Conservation (phyloP, 2,888 invertebrate genomes). For the Drosophila meridiana region DNA sequence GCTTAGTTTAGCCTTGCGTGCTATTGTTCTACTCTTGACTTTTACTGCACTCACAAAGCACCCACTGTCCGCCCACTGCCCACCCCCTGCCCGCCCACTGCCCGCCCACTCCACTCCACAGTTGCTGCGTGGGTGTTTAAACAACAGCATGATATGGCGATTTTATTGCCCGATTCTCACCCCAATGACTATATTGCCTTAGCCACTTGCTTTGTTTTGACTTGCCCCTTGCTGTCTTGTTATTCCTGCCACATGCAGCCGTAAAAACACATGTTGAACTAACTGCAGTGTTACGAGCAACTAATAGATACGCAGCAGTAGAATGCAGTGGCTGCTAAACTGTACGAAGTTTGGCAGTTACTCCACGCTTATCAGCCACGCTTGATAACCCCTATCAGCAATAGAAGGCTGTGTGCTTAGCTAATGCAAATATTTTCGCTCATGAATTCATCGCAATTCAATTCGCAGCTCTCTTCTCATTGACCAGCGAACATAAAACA, state of each 20-base stretch:
- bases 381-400: constrained; percentile 40
- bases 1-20: constrained; percentile 52
- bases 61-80: not conserved
- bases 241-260: not conserved
- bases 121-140: constrained; percentile 21
- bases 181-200: constrained; percentile 1
- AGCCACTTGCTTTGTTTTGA: constrained; percentile 2
- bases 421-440: constrained; percentile 11
- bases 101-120: not conserved
- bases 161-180: constrained; percentile 1
- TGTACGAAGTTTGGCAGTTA: constrained; percentile 16
- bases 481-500: constrained; percentile 13
- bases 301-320: not conserved
- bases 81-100: not conserved
- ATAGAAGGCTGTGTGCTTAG: constrained; percentile 5
- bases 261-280: constrained; percentile 44
- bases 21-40: constrained; percentile 59
- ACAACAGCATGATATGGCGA: constrained; percentile 6
- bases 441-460: constrained; percentile 23
- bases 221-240: constrained; percentile 7
- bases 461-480: constrained; percentile 17
- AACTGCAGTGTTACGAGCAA: constrained; percentile 18
- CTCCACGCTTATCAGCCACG: constrained; percentile 5
- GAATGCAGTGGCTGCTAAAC: constrained; percentile 26
- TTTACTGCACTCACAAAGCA: constrained; percentile 18